A percentile compares a stretch with the other conserved stretches of the same genome.
These are phyloP conservation scores for Moxostoma hubbsi DNA, from an alignment of 2,797 vertebrate species.

Conservation along the genomic window DNA sequence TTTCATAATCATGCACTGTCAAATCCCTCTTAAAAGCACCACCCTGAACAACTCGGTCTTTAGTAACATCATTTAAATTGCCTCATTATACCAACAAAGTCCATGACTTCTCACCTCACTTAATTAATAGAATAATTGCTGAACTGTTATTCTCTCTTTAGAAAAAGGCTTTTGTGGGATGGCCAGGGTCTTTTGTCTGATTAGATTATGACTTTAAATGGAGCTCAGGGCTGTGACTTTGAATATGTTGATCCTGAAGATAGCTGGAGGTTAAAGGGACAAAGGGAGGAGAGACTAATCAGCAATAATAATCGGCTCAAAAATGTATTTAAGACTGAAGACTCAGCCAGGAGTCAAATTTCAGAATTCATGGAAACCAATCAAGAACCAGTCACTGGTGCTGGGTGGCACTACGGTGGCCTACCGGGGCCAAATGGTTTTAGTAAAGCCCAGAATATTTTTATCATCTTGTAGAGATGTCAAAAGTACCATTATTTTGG, in stretches of 20 bases:
- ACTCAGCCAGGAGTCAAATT: neutral
- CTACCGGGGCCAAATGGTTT: no score
- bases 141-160: slow-evolving; percentile 31
- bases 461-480: no score
- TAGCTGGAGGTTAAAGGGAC: slow-evolving; percentile 31
- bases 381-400: slow-evolving; percentile 16
- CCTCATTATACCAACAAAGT: neutral
- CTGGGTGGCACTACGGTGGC: no score
- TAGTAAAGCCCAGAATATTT: no score
- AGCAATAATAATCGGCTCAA: slow-evolving; percentile 57
- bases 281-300: slow-evolving; percentile 40
- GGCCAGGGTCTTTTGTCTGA: slow-evolving; percentile 45
- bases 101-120: slow-evolving; percentile 24
- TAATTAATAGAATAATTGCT: neutral
- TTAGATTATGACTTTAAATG: slow-evolving; percentile 50
- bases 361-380: neutral
- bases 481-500: no score
- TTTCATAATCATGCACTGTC: neutral
- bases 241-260: slow-evolving; percentile 56
- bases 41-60: slow-evolving; percentile 25
- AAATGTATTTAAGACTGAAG: no score
- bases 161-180: slow-evolving; percentile 18
- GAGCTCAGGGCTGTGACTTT: slow-evolving; percentile 47
- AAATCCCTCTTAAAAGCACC: slow-evolving; percentile 30
- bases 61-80: slow-evolving; percentile 44